Conservation (phyloP, 1,140 invertebrate species). For the Solen grandis region DNA sequence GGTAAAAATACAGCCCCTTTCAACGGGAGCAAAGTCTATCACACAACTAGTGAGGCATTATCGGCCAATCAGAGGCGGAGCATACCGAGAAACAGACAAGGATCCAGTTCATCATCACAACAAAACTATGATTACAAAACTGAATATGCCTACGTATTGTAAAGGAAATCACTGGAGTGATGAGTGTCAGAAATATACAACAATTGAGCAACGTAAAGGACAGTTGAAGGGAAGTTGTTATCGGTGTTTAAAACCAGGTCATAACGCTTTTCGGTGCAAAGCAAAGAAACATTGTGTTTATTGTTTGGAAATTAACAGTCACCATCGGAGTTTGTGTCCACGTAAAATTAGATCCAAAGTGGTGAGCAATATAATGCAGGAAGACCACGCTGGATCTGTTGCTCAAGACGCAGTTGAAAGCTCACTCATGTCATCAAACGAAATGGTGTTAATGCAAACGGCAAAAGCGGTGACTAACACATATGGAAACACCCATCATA, state of each 20-base stretch:
- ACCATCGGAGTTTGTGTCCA: conserved; percentile 26
- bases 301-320: conserved; percentile 6
- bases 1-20: neutral
- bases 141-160: neutral
- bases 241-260: neutral
- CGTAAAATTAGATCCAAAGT: conserved; percentile 14
- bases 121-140: neutral
- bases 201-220: neutral
- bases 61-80: neutral
- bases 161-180: neutral
- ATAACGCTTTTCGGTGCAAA: conserved; percentile 10
- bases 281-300: conserved; percentile 3
- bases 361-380: neutral
- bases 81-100: too few species aligned
- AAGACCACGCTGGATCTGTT: neutral
- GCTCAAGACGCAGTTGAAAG: too few species aligned
- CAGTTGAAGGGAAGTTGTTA: neutral
- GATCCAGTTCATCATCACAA: too few species aligned
- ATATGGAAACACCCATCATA: neutral
- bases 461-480: conserved; percentile 10
- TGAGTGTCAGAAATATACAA: conserved; percentile 1
- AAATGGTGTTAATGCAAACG: conserved; percentile 36
- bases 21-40: neutral
- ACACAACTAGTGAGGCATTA: neutral
- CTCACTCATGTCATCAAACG: neutral